phyloP scores from a whole-genome alignment of 2,113 vertebrate species.

The Gulo gulo region DNA sequence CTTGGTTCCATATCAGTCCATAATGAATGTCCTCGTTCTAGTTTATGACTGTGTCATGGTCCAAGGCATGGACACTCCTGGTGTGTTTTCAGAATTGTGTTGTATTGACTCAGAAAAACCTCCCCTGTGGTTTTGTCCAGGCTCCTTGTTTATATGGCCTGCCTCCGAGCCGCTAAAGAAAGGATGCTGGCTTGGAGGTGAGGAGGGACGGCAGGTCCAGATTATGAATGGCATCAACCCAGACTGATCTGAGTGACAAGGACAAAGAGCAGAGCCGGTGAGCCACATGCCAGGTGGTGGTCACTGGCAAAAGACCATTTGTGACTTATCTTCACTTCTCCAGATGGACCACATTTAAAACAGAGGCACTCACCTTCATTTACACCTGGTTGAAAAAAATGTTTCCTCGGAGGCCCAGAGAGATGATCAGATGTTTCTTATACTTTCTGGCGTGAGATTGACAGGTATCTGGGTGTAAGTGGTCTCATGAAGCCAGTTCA shows the following conservation, averaged over 20 bases:
- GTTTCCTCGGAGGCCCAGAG: neutral
- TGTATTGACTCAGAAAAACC: neutral
- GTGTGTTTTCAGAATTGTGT: neutral
- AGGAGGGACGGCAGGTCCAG: neutral
- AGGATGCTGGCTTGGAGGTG: neutral
- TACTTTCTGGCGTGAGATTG: neutral
- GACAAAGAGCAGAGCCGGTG: neutral
- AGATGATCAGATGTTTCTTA: neutral
- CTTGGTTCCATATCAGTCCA: neutral
- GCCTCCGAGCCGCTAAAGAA: neutral
- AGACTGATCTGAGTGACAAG: neutral
- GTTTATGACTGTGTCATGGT: neutral
- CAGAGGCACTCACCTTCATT: conserved; percentile 21
- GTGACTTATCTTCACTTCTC: neutral
- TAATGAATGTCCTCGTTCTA: neutral
- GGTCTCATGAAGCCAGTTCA: neutral
- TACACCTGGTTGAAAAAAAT: neutral
- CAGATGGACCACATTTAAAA: conserved; percentile 27
- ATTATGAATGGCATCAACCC: conserved; percentile 12
- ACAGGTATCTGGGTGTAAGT: neutral
- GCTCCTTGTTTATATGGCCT: neutral
- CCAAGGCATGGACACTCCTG: neutral
- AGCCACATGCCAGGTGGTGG: conserved; percentile 20
- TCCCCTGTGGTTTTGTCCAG: neutral
- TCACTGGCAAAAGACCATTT: conserved; percentile 20